Percentiles rank a stretch among this genome's conserved stretches.
phyloP scores from a whole-genome alignment of 2,797 vertebrate genomes.

The Choloepus didactylus region DNA sequence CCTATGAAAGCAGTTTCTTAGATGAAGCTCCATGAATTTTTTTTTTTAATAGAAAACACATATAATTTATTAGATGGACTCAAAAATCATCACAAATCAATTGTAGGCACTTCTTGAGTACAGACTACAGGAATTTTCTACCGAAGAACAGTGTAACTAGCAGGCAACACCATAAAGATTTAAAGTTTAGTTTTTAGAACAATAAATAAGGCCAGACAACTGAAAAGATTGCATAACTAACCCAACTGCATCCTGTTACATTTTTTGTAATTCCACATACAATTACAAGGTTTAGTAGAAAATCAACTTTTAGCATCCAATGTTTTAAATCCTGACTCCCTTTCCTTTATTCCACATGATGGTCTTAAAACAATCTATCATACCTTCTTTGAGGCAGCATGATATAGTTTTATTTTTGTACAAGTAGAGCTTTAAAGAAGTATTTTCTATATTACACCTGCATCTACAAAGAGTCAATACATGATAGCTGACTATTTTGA shows the following conservation, averaged over 20 bases:
- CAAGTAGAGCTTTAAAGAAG: neutral
- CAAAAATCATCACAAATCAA: constrained; percentile 71
- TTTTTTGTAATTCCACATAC: neutral
- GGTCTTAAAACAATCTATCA: no score
- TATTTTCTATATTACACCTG: neutral
- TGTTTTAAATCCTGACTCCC: no score
- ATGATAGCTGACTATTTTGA: neutral
- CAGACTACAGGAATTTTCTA: constrained; percentile 63
- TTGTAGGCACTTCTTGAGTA: constrained; percentile 86
- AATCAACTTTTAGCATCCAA: no score
- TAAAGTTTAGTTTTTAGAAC: neutral
- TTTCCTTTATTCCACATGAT: no score
- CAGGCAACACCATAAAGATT: neutral
- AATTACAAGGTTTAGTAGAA: no score
- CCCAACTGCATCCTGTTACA: constrained; percentile 46
- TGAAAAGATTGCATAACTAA: constrained; percentile 60
- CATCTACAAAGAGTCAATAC: neutral
- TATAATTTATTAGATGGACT: constrained; percentile 76
- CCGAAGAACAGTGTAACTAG: neutral
- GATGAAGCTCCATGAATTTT: constrained; percentile 24
- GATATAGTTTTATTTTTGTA: neutral
- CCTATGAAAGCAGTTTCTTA: constrained; percentile 63
- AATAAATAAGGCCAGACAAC: neutral
- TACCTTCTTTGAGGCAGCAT: no score
- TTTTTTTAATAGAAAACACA: constrained; percentile 60